These are phyloP conservation scores for Mionectes olivaceus DNA, from an alignment of 2,797 vertebrate genomes.

Conservation along the genomic window DNA sequence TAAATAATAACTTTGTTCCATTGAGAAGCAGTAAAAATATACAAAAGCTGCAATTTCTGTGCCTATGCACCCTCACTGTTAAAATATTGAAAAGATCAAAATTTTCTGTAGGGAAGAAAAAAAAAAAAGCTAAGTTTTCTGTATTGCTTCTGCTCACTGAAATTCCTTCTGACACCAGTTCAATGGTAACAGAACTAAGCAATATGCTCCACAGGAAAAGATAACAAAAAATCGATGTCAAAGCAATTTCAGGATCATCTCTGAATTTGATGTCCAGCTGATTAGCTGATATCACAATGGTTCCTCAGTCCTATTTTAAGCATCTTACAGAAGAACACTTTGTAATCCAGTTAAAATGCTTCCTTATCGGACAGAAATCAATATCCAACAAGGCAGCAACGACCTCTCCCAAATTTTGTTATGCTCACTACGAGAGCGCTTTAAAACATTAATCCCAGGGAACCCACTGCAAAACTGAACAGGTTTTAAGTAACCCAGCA, in stretches of 20 bases:
- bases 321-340: neutral
- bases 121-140: neutral
- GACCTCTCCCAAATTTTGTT: neutral
- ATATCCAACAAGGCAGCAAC: neutral
- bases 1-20: neutral
- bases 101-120: neutral
- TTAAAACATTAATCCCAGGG: neutral
- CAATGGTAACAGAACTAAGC: conserved; percentile 31
- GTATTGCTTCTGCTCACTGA: neutral
- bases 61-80: neutral
- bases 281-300: conserved; percentile 46
- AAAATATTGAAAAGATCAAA: neutral
- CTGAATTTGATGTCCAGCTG: conserved; percentile 20
- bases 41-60: neutral
- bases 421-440: fast-evolving
- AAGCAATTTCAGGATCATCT: conserved; percentile 44
- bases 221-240: conserved; percentile 29
- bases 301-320: neutral
- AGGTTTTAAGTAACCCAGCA: neutral
- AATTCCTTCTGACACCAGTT: neutral
- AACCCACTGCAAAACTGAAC: neutral
- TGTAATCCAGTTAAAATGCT: neutral
- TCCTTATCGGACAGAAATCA: neutral
- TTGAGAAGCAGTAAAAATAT: neutral
- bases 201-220: conserved; percentile 22